phyloP scores from a whole-genome alignment of 2,888 invertebrate genomes.

The Rhabditophanes sp. region DNA sequence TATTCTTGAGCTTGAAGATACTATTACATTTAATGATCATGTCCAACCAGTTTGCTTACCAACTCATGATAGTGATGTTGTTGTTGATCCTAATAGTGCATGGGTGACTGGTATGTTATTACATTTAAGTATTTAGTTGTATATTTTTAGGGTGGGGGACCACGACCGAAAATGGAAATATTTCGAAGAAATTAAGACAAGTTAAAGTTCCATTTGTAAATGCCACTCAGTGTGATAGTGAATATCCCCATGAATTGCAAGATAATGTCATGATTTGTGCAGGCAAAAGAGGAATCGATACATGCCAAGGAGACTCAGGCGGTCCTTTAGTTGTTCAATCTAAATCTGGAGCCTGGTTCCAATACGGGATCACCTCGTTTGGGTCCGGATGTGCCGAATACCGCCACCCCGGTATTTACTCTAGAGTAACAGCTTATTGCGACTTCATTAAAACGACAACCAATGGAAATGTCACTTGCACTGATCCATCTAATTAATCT shows the following conservation, averaged over 20 bases:
- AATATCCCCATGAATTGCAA: conserved; percentile 11
- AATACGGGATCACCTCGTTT: conserved; percentile 8
- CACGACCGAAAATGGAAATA: conserved; percentile 8
- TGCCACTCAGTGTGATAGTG: conserved; percentile 9
- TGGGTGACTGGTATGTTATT: conserved; percentile 12
- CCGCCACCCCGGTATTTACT: conserved; percentile 5
- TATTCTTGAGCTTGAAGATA: conserved; percentile 9
- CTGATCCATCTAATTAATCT: too few species aligned
- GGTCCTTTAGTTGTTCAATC: conserved; percentile 8
- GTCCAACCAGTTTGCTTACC: conserved; percentile 14
- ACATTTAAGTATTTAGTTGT: too few species aligned
- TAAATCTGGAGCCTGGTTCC: conserved; percentile 7
- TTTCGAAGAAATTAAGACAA: conserved; percentile 10
- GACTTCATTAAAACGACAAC: conserved; percentile 7
- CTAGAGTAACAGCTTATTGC: conserved; percentile 7
- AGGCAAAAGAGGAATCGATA: conserved; percentile 7
- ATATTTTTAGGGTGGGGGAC: conserved; percentile 17
- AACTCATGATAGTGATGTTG: conserved; percentile 5
- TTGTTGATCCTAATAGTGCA: conserved; percentile 7
- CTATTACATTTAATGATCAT: conserved; percentile 8
- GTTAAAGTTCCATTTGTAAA: conserved; percentile 14
- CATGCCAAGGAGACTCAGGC: conserved; percentile 10
- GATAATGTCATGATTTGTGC: conserved; percentile 9
- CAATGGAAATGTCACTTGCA: conserved; percentile 6
- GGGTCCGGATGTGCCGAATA: conserved; percentile 8